Base-by-base conservation (phyloP, 1,140 invertebrate genomes). In the Eriocheir sinensis region DNA sequence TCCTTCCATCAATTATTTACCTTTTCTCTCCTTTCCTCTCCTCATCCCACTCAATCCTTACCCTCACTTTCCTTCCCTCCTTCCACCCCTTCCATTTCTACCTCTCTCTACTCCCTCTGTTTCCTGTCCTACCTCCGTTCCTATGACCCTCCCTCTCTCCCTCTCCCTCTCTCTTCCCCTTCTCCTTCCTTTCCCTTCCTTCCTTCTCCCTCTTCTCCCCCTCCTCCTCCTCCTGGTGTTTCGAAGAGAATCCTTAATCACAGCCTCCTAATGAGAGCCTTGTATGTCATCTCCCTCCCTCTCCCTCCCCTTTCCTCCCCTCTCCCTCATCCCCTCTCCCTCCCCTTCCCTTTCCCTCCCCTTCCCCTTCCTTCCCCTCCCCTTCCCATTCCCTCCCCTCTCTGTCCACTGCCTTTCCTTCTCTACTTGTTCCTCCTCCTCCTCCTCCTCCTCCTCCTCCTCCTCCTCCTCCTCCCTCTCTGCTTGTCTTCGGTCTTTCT, bases 191-290 rank as follows among this genome's bases (percentile, higher is more conserved):
- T n/a, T 8, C 60, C 8, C 60, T n/a, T 0, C n/a, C 60, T n/a
- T n/a, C n/a, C 60, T n/a, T 17, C 27, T 21, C 53, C 53, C 27
- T 21, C 53, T 27, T 72, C 60, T 21, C 60, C 15, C 44, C 44
- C 44, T 48, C 60, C 12, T n/a, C 27, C 60, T n/a, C 60, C 27
- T n/a, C 27, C 12, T 72, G 60, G 60, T 21, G 60, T 72, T n/a
- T n/a, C 27, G 60, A n/a, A n/a, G 60, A 72, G 60, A 72, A 72
- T 72, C 60, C 60, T 72, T 72, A 72, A 72, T 72, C 60, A 72
- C 60, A 72, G 60, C 60, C 60, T 72, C 60, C 60, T 72, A 72
- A 72, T 72, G 60, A 72, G 60, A 72, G 60, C 60, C 27, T 72
- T 72, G 60, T 72, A 72, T 72, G 60, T 72, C n/a, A n/a, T 72